phyloP scores from a whole-genome alignment of 1,140 invertebrate species.

The Andrena cerasifolii region DNA sequence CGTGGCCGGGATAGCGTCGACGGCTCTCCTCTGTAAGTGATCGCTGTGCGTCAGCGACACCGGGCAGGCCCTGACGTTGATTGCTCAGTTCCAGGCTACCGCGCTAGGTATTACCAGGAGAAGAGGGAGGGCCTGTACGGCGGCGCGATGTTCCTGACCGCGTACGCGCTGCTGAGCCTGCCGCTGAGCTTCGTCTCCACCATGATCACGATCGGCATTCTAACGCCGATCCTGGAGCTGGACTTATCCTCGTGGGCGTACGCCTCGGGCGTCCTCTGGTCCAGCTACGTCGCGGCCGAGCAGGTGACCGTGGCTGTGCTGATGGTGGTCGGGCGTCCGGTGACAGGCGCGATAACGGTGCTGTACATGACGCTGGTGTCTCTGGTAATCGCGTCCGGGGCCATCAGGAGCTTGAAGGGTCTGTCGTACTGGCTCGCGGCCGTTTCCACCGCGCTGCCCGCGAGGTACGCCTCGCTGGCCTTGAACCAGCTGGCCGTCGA shows the following conservation, averaged over 20 bases:
- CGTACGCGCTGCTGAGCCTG: slow-evolving; percentile 90
- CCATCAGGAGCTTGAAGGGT: slow-evolving; percentile 88
- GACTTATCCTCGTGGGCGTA: slow-evolving; percentile 75
- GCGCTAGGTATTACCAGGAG: slow-evolving; percentile 95
- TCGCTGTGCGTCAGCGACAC: neutral
- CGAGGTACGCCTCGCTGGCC: slow-evolving; percentile 76
- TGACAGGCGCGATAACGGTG: slow-evolving; percentile 89
- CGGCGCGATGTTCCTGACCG: slow-evolving; percentile 91
- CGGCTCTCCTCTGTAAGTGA: slow-evolving; percentile 89
- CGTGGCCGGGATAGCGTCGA: slow-evolving; percentile 90
- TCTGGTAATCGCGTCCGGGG: slow-evolving; percentile 88
- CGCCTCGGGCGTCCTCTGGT: slow-evolving; percentile 86
- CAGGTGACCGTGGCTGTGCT: slow-evolving; percentile 92
- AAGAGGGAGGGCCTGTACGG: slow-evolving; percentile 93
- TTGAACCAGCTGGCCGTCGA: slow-evolving; percentile 77
- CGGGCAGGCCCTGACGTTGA: neutral
- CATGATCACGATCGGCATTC: slow-evolving; percentile 76
- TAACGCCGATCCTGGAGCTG: slow-evolving; percentile 76
- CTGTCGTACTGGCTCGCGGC: slow-evolving; percentile 75
- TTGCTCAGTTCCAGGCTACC: slow-evolving; percentile 88
- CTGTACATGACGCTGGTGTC: slow-evolving; percentile 89
- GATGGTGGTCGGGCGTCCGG: slow-evolving; percentile 90
- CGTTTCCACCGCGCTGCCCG: slow-evolving; percentile 75
- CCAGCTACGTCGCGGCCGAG: slow-evolving; percentile 91
- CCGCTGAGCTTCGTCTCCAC: slow-evolving; percentile 89